Conservation (phyloP, 1,140 invertebrate genomes). For the Sweltsa coloradensis region DNA sequence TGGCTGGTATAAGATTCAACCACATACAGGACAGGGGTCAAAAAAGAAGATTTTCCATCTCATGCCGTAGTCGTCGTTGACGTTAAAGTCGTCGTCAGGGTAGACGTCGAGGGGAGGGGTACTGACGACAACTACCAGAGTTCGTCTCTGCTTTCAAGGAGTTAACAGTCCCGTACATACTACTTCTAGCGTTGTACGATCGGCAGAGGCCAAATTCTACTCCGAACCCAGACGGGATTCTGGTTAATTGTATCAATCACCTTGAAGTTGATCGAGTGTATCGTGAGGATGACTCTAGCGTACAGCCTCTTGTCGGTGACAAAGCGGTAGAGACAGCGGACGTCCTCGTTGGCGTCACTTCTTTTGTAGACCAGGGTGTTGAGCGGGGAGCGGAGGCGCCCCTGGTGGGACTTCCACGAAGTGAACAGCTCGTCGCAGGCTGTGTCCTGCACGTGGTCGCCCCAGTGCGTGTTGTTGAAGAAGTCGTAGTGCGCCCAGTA, state of each 20-base stretch:
- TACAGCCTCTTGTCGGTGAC: constrained; percentile 66
- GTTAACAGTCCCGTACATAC: background rate
- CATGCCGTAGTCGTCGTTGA: no score
- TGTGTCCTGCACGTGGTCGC: constrained; percentile 61
- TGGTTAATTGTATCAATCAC: no score
- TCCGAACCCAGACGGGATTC: no score
- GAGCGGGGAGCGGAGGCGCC: constrained; percentile 60
- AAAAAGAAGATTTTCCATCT: no score
- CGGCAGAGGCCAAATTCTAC: no score
- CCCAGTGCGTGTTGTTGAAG: constrained; percentile 77
- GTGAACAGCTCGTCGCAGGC: constrained; percentile 76
- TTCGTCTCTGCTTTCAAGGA: no score
- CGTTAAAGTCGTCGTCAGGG: no score
- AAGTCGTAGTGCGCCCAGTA: constrained; percentile 33
- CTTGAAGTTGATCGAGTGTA: constrained; percentile 56
- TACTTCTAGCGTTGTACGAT: no score
- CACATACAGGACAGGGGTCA: no score
- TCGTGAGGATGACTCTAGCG: constrained; percentile 62
- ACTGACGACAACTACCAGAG: no score
- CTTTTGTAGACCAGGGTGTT: constrained; percentile 78
- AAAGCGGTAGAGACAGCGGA: constrained; percentile 71
- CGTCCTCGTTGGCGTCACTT: constrained; percentile 40
- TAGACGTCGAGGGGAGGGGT: no score
- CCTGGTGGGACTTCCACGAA: constrained; percentile 58
- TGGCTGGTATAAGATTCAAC: no score